Base-by-base conservation (phyloP, 1,140 invertebrate species). In the Apis cerana region DNA sequence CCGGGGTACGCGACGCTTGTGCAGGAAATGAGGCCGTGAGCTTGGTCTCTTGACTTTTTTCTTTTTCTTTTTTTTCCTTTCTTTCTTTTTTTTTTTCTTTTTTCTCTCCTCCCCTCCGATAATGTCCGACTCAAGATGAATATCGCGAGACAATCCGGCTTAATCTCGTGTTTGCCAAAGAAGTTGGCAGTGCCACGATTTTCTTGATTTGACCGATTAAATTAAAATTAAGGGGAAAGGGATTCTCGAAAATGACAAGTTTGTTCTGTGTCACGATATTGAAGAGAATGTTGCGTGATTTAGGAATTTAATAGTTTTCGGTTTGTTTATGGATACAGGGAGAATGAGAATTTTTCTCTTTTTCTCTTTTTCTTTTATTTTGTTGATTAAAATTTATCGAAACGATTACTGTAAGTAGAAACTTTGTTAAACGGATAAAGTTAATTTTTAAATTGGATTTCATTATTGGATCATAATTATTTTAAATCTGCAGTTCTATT, bases 1-100 rank as follows among this genome's bases (percentile, higher is more conserved):
- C 84, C 80, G 11, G 17, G 33, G 19, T 48, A 70, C 23, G 65
- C 70, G 33, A 7, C 21, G 52, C 7, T 62, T 27, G n/a, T 10
- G 23, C 33, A 15, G 69, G 65, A 75, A 88, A 81, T 74, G 82
- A 84, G 82, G 62, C 43, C 64, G 74, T 64, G 59, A n/a, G 59
- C 15, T 48, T 10, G 43, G 43, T 52, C n/a, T 54, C 17, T 64
- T 17, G 61, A 52, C 33, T 71, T 21, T 79, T 65, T 82, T 83
- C 76, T 71, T 23, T 74, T 80, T 48, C 71, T 43, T 43, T 43
- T 43, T 43, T 7, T 43, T 43, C 0, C 0, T 43, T 43, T 43
- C 2, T 7, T 43, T 43, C 2, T 2, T 33, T 33, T 43, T 0
- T 43, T 43, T 43, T 0, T 43, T 43, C 7, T 43, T 43, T 43